Evolutionary conservation across 2,888 invertebrate species (phyloP), one percentile per base, ranked within the genome.

Genomic region (Spatulosminthurus flaviceps): DNA sequence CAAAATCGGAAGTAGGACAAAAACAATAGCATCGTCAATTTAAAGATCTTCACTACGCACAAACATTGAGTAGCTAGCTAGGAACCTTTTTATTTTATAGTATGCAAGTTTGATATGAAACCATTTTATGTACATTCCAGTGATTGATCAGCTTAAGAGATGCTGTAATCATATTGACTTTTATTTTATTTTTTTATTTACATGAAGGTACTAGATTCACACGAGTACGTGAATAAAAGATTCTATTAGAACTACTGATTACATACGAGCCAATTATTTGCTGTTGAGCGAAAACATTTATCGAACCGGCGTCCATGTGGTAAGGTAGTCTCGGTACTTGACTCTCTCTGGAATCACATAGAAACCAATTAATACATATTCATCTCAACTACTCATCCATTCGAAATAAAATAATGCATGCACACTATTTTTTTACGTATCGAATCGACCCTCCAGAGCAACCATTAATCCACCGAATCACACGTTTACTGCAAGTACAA

Each of bases 301-400:
- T 87, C 93, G 92, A 84, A 92, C 88, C 82, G 93, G 93, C 70
- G 89, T 87, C 93, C 93, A 93, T 11, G 88, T 88, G 82, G 91
- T 90, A 43, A 93, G 86, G 51, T 92, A 87, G 16, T 93, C 92
- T 13, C 87, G 90, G 87, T 89, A 91, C 87, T 91, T 92, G 87
- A 90, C 91, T 28, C 83, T 78, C 69, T 86, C 86, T 86, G 84
- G 43, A 82, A 85, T n/a, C n/a, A n/a, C n/a, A n/a, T n/a, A n/a
- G n/a, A n/a, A n/a, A n/a, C n/a, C n/a, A n/a, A n/a, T n/a, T n/a
- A n/a, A n/a, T n/a, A n/a, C n/a, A n/a, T n/a, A n/a, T n/a, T n/a
- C n/a, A n/a, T n/a, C n/a, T n/a, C n/a, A n/a, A n/a, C n/a, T n/a
- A n/a, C n/a, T n/a, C n/a, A n/a, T n/a, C n/a, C n/a, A n/a, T n/a